Conservation (phyloP, 2,888 invertebrate genomes). For the Drosophila kuntzei region DNA sequence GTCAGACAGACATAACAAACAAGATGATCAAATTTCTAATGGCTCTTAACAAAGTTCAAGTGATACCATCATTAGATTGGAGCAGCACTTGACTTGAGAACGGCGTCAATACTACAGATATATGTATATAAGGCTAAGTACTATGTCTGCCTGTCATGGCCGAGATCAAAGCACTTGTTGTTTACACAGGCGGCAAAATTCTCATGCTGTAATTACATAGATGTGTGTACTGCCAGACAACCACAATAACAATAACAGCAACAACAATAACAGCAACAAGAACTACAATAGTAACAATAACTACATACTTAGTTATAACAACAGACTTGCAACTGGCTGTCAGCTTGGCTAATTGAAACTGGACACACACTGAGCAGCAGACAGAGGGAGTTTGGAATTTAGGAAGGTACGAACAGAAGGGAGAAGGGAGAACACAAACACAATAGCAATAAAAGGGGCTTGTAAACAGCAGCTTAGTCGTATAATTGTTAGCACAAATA, state of each 20-base stretch:
- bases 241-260: constrained; percentile 22
- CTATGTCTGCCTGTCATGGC: constrained; percentile 51
- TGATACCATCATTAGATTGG: constrained; percentile 50
- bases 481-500: constrained; percentile 15
- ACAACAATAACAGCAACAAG: constrained; percentile 4
- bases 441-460: constrained; percentile 2
- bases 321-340: constrained; percentile 49
- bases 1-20: constrained; percentile 44
- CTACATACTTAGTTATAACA: constrained; percentile 30
- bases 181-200: constrained; percentile 74
- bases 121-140: constrained; percentile 24
- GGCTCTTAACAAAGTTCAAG: constrained; percentile 69
- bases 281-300: neutral
- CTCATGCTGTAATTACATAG: constrained; percentile 72
- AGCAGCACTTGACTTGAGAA: constrained; percentile 25
- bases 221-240: constrained; percentile 30
- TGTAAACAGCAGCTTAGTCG: constrained; percentile 17
- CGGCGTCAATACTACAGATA: constrained; percentile 2
- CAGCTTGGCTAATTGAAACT: constrained; percentile 68
- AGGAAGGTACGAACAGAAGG: neutral
- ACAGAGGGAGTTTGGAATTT: constrained; percentile 4
- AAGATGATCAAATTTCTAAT: constrained; percentile 79
- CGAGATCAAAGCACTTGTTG: constrained; percentile 62
- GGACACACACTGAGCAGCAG: constrained; percentile 52
- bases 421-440: neutral